Percentiles rank a stretch among this genome's conserved stretches.
Conservation (phyloP, 2,888 invertebrate species). For the Orchestes rusci region DNA sequence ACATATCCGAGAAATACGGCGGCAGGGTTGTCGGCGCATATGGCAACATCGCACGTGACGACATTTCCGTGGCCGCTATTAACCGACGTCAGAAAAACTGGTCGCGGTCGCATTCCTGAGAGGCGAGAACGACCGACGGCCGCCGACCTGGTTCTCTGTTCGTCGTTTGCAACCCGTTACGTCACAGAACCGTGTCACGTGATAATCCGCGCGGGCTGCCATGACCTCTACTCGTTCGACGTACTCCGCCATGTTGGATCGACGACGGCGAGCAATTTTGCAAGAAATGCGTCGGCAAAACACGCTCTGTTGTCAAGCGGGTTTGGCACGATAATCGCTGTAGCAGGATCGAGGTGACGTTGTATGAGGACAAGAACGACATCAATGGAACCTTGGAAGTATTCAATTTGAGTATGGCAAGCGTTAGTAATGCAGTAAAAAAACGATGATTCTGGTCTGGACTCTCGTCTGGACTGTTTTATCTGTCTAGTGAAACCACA, state of each 20-base stretch:
- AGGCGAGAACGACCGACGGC: slow-evolving; percentile 19
- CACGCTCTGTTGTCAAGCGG: too few species aligned
- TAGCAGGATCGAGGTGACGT: too few species aligned
- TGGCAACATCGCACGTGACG: slow-evolving; percentile 26
- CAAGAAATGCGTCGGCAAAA: slow-evolving; percentile 16
- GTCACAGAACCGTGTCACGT: slow-evolving; percentile 34
- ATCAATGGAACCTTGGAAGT: too few species aligned
- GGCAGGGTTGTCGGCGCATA: neutral
- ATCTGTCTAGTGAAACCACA: too few species aligned
- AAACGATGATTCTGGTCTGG: too few species aligned
- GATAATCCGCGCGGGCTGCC: too few species aligned
- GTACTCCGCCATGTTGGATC: slow-evolving; percentile 18
- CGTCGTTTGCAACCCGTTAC: slow-evolving; percentile 28
- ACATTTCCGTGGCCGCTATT: slow-evolving; percentile 31
- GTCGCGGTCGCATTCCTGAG: slow-evolving; percentile 27
- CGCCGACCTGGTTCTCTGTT: slow-evolving; percentile 17
- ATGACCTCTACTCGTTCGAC: slow-evolving; percentile 21
- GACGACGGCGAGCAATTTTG: slow-evolving; percentile 15
- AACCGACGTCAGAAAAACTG: slow-evolving; percentile 20
- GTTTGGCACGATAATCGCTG: too few species aligned
- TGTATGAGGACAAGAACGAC: too few species aligned
- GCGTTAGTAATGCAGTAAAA: too few species aligned
- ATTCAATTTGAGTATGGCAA: too few species aligned
- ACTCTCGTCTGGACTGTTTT: too few species aligned
- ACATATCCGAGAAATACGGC: neutral